Evolutionary conservation across 2,113 vertebrate species (phyloP).

Genomic region (Scytalopus superciliaris): DNA sequence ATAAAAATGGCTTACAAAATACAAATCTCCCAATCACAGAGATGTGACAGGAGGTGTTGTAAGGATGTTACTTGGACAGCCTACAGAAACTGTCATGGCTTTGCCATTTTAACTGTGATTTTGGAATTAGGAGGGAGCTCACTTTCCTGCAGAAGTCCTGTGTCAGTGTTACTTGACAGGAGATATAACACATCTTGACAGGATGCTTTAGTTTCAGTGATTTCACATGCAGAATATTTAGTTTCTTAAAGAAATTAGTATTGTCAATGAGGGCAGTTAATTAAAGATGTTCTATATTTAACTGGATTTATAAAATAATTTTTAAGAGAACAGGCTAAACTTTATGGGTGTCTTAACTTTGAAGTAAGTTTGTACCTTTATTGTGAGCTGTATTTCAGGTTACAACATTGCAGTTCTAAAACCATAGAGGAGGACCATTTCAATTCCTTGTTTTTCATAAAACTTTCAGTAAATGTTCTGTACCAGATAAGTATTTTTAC

Average conservation of each 20-base stretch:
- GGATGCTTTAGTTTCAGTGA: background rate
- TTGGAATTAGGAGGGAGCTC: background rate
- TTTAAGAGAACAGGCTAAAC: background rate
- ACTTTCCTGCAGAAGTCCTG: rapidly evolving
- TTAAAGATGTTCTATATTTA: background rate
- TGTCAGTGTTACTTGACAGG: too few species aligned
- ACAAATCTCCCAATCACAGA: rapidly evolving
- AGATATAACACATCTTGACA: background rate
- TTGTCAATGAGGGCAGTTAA: background rate
- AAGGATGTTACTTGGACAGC: rapidly evolving
- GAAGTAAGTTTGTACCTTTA: background rate
- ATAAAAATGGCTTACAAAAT: background rate
- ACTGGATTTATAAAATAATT: background rate
- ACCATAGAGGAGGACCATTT: background rate
- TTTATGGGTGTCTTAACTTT: background rate
- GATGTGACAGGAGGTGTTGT: background rate
- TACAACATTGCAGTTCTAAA: background rate
- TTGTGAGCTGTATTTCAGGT: background rate
- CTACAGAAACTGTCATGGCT: rapidly evolving
- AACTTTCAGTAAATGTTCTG: background rate
- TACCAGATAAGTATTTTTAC: too few species aligned
- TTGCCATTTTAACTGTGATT: background rate
- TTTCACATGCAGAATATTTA: background rate
- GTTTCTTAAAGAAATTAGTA: background rate
- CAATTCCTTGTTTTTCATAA: background rate